phyloP scores from a whole-genome alignment of 2,888 invertebrate species.

The Labia minor region DNA sequence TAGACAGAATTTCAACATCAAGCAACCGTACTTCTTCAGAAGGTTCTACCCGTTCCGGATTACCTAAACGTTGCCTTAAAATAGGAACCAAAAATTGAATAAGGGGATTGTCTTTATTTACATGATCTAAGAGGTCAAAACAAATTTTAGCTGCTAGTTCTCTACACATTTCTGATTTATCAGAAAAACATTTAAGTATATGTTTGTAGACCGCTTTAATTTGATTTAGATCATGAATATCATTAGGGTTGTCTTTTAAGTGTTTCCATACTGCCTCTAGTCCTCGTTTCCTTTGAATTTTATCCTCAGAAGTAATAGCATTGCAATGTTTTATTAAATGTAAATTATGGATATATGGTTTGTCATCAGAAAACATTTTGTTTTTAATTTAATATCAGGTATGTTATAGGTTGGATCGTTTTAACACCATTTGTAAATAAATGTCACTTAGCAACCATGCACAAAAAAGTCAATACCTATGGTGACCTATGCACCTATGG shows the following conservation, averaged over 20 bases:
- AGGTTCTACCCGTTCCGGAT: conserved; percentile 56
- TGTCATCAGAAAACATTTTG: background rate
- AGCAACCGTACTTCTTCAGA: conserved; percentile 74
- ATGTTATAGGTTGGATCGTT: no score
- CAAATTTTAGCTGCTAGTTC: conserved; percentile 47
- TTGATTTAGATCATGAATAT: conserved; percentile 34
- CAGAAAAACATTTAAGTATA: conserved; percentile 40
- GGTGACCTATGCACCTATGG: no score
- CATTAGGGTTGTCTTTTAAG: conserved; percentile 37
- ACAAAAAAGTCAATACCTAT: no score
- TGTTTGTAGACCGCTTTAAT: conserved; percentile 38
- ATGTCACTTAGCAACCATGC: background rate
- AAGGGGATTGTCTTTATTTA: conserved; percentile 53
- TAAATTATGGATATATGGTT: conserved; percentile 18
- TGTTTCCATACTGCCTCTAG: conserved; percentile 44
- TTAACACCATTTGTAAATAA: conserved; percentile 22
- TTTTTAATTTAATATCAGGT: background rate
- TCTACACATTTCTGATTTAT: conserved; percentile 52
- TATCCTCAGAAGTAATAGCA: conserved; percentile 48
- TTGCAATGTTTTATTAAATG: conserved; percentile 19
- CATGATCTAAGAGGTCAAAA: conserved; percentile 43
- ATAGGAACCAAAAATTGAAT: conserved; percentile 65
- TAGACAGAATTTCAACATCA: conserved; percentile 52
- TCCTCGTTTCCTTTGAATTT: conserved; percentile 45
- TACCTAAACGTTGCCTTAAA: conserved; percentile 64